Conservation (phyloP, 2,113 vertebrate species). For the Peromyscus leucopus region DNA sequence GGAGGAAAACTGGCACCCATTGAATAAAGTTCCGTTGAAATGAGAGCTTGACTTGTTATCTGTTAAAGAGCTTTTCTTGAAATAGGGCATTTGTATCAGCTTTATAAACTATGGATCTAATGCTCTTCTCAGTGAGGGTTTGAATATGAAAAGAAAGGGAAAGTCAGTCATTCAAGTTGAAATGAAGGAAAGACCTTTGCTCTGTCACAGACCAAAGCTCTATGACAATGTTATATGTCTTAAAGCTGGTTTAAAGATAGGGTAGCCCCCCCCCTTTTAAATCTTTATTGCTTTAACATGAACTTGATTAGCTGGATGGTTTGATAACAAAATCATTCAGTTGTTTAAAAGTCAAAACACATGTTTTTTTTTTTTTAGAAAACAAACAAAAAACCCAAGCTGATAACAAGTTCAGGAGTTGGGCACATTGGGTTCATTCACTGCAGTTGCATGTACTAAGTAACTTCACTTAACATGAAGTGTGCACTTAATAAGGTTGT, state of each 20-base stretch:
- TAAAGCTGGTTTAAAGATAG: conserved; percentile 68
- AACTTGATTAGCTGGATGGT: conserved; percentile 57
- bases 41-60: conserved; percentile 69
- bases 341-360: conserved; percentile 70
- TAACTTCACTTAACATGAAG: conserved; percentile 66
- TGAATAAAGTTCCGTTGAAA: conserved; percentile 78
- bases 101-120: conserved; percentile 55
- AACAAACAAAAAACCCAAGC: not conserved
- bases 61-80: conserved; percentile 78
- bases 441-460: conserved; percentile 71
- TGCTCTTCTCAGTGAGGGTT: conserved; percentile 64
- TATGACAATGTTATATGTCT: conserved; percentile 67
- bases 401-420: conserved; percentile 65
- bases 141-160: conserved; percentile 54
- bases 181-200: conserved; percentile 64
- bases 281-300: conserved; percentile 57
- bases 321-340: conserved; percentile 55
- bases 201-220: conserved; percentile 13
- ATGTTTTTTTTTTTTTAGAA: not conserved
- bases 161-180: conserved; percentile 52
- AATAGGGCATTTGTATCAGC: conserved; percentile 66
- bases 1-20: conserved; percentile 83
- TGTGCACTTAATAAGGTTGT: conserved; percentile 67
- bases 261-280: not conserved
- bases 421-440: not conserved